Evolutionary conservation across 2,113 vertebrate species (phyloP), one percentile per base, ranked within the genome.

Genomic region (Eclectus roratus): DNA sequence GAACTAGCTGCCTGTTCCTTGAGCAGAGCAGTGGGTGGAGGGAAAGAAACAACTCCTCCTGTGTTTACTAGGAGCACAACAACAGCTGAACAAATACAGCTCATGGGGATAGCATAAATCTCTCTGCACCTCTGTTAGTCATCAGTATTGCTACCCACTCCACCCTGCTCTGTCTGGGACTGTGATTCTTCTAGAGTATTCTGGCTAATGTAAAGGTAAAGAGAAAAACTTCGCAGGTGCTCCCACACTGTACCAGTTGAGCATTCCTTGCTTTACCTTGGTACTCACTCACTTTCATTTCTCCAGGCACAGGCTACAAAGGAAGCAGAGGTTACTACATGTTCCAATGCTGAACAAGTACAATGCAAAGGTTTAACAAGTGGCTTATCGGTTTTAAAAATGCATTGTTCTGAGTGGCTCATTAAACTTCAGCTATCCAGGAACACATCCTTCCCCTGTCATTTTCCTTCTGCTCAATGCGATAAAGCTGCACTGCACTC

Each of bases 81-180:
- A 94, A 93, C 97, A 97, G 96, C 97, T 97, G 94, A 95, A 85
- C 80, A 97, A 97, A 97, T 82, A 96, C 0, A 0, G 80, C 68
- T 80, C 72, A 23, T 29, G 31, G 77, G 93, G 74, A 92, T 52
- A 89, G 88, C 88, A 88, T 96, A 96, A 96, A 93, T 96, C 92
- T 97, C 83, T 95, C 92, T 16, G 14, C 78, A 81, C 90, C 79
- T 94, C 91, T 61, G 70, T 91, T 84, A 96, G 80, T 85, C 96
- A 94, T 72, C 93, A 63, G 65, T 14, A 31, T 58, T 66, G 80
- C 81, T 86, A 81, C 72, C 76, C 37, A 3, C 81, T 91, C 95
- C 80, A 94, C 88, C 76, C 77, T 91, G 63, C 46, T 93, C 85
- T 71, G 73, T 70, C 83, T 89, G 86, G 69, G 25, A 69, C 61